A percentile compares a stretch with the other conserved stretches of the same genome.
Evolutionary conservation across 2,113 vertebrate species (phyloP).

Genomic region (Paracanthobrama guichenoti): DNA sequence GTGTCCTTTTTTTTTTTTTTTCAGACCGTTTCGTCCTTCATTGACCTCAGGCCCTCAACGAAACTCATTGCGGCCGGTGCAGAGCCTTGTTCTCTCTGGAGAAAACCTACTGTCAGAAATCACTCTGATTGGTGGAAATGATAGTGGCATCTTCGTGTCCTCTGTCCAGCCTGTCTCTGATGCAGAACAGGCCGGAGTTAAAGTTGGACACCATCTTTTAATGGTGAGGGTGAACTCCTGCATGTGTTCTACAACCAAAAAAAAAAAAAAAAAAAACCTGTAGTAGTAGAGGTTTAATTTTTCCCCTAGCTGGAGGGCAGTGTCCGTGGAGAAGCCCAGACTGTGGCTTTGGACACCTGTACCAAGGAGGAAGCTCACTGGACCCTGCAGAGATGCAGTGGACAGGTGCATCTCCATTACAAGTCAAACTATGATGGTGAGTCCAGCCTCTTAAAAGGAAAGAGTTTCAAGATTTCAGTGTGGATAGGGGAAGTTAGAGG

Average conservation of each 20-base stretch:
- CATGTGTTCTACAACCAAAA: neutral
- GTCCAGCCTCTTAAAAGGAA: constrained; percentile 10
- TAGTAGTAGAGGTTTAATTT: constrained; percentile 7
- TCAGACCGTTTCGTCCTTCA: constrained; percentile 93
- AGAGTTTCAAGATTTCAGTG: too few species aligned
- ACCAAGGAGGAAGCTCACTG: constrained; percentile 95
- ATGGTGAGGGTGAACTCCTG: constrained; percentile 75
- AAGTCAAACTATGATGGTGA: constrained; percentile 88
- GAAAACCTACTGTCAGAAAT: constrained; percentile 86
- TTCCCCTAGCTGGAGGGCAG: constrained; percentile 84
- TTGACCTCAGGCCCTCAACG: constrained; percentile 82
- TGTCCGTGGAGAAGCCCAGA: constrained; percentile 86
- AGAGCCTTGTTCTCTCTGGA: constrained; percentile 78
- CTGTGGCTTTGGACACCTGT: constrained; percentile 85
- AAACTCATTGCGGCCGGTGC: constrained; percentile 74
- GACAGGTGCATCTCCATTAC: constrained; percentile 86
- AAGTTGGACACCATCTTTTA: constrained; percentile 88
- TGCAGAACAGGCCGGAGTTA: constrained; percentile 86
- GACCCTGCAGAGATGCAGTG: constrained; percentile 91
- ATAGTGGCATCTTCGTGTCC: constrained; percentile 86
- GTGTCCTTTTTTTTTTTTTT: constrained; percentile 2
- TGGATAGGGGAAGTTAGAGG: neutral
- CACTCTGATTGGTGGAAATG: constrained; percentile 87
- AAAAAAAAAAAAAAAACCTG: neutral
- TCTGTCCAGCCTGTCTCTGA: constrained; percentile 83